phyloP scores from a whole-genome alignment of 1,140 invertebrate species.

The Radopholus similis region DNA sequence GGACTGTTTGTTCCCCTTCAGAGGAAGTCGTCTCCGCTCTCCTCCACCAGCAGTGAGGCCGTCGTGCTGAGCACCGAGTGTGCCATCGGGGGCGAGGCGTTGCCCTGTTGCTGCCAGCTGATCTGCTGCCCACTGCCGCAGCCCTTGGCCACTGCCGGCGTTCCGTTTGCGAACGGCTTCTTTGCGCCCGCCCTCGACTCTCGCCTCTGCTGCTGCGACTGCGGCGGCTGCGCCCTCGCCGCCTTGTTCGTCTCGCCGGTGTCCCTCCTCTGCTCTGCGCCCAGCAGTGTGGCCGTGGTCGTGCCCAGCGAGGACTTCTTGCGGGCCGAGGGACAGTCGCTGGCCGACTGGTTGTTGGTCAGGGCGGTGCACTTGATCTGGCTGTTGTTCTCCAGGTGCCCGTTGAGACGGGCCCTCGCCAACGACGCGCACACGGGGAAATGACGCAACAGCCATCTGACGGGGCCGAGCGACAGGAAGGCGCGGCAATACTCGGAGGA shows the following conservation, averaged over 20 bases:
- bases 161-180: background rate
- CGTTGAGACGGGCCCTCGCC: background rate
- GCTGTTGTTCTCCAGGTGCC: background rate
- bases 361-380: background rate
- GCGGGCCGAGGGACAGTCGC: too few relatives aligned
- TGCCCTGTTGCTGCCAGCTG: background rate
- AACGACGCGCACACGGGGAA: conserved; percentile 10
- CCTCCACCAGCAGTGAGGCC: background rate
- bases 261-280: too few relatives aligned
- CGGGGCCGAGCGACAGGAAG: conserved; percentile 30
- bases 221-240: too few relatives aligned
- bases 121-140: background rate
- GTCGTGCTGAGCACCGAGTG: too few relatives aligned
- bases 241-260: too few relatives aligned
- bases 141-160: background rate
- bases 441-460: conserved; percentile 3
- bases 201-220: too few relatives aligned
- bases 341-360: too few relatives aligned
- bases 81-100: too few relatives aligned
- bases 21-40: background rate
- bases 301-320: too few relatives aligned
- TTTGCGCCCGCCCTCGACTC: background rate
- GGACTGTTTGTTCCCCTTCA: too few relatives aligned
- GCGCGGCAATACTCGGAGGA: conserved; percentile 48
- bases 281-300: background rate